Evolutionary conservation across 2,888 invertebrate species (phyloP).

Genomic region (Hypomecis atomaria): DNA sequence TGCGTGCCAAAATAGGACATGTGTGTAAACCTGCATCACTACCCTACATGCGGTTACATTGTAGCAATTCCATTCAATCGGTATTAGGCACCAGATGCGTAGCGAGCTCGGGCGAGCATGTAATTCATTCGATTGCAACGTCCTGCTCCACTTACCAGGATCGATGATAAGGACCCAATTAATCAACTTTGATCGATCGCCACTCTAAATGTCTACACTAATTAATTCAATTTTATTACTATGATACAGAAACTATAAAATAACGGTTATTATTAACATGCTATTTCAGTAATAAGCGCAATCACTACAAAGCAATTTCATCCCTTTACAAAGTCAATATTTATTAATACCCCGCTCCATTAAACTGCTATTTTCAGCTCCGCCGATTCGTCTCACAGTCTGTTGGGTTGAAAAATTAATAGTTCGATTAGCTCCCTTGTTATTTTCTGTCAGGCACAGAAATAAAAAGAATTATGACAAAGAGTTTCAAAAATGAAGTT

Average conservation of each 20-base stretch:
- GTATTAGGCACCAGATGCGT: constrained; percentile 40
- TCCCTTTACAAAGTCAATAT: constrained; percentile 31
- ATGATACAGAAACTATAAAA: constrained; percentile 28
- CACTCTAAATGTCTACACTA: constrained; percentile 43
- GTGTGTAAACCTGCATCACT: constrained; percentile 18
- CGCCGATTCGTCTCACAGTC: constrained; percentile 31
- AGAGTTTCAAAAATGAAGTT: constrained; percentile 13
- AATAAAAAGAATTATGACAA: constrained; percentile 17
- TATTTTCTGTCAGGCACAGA: constrained; percentile 26
- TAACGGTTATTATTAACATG: not conserved
- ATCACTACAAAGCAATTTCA: constrained; percentile 20
- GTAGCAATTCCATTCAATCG: constrained; percentile 40
- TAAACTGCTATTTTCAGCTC: constrained; percentile 38
- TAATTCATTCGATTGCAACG: constrained; percentile 44
- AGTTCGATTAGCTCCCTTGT: constrained; percentile 33
- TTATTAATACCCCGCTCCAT: constrained; percentile 38
- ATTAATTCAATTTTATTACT: constrained; percentile 42
- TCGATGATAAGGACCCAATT: constrained; percentile 56
- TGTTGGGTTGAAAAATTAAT: constrained; percentile 39
- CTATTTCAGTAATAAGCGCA: constrained; percentile 7
- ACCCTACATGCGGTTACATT: constrained; percentile 19
- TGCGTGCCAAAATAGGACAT: constrained; percentile 2
- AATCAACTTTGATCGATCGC: constrained; percentile 58
- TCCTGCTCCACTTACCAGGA: constrained; percentile 33
- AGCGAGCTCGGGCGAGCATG: constrained; percentile 34